Conservation (phyloP, 2,113 vertebrate species). For the Daubentonia madagascariensis region DNA sequence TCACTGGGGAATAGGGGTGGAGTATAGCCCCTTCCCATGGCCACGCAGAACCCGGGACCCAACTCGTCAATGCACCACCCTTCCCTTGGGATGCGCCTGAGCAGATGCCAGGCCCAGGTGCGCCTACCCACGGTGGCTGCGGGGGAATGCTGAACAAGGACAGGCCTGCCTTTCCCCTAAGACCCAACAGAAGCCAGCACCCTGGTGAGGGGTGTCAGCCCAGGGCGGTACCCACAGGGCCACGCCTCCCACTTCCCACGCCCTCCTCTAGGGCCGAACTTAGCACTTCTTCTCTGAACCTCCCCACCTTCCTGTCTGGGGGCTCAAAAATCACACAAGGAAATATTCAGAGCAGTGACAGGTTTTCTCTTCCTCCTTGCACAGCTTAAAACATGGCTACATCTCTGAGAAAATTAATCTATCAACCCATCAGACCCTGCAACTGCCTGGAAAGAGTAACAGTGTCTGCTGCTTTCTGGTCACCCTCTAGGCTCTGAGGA, state of each 20-base stretch:
- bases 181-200: not conserved
- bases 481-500: slow-evolving; percentile 52
- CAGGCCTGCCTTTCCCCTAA: not conserved
- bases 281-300: not conserved
- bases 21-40: not conserved
- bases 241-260: not conserved
- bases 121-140: not conserved
- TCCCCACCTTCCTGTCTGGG: not conserved
- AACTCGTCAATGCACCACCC: not conserved
- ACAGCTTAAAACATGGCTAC: not conserved
- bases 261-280: not conserved
- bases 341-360: not conserved
- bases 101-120: not conserved
- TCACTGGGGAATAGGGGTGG: not conserved
- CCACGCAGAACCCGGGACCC: not conserved
- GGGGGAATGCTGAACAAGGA: not conserved
- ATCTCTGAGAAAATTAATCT: slow-evolving; percentile 27
- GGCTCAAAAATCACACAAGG: not conserved
- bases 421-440: not conserved
- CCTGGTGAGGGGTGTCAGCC: not conserved
- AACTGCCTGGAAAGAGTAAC: not conserved
- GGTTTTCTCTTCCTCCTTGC: not conserved
- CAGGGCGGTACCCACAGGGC: accelerated
- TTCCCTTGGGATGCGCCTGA: not conserved
- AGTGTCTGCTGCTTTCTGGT: not conserved